Percentiles rank a stretch among this genome's conserved stretches.
Conservation (phyloP, 2,797 vertebrate genomes). For the Micrastur ruficollis region DNA sequence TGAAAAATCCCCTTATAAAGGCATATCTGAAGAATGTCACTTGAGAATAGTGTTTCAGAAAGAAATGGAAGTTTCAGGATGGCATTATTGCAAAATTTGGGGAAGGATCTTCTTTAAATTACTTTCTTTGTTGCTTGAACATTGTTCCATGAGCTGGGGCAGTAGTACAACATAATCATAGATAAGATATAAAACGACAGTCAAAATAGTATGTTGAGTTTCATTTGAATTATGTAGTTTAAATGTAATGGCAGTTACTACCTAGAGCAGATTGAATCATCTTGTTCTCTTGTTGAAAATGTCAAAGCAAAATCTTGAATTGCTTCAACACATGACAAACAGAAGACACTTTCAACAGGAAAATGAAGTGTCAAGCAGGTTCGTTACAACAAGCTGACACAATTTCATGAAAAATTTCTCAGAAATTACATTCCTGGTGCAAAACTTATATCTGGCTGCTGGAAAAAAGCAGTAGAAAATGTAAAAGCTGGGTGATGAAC, state of each 20-base stretch:
- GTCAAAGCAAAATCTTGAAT: constrained; percentile 54
- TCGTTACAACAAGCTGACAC: constrained; percentile 16
- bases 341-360: constrained; percentile 2
- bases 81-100: neutral
- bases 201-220: constrained; percentile 3
- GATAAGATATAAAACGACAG: neutral
- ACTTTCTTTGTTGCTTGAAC: neutral
- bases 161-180: neutral
- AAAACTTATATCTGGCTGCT: neutral
- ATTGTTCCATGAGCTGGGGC: neutral
- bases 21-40: neutral
- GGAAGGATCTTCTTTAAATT: neutral
- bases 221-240: neutral
- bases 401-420: constrained; percentile 15
- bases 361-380: constrained; percentile 4
- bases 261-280: constrained; percentile 29
- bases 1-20: neutral
- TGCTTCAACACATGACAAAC: constrained; percentile 43
- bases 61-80: neutral
- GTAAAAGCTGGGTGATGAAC: neutral
- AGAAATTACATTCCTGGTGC: neutral
- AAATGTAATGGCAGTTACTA: constrained; percentile 33
- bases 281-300: constrained; percentile 39
- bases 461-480: neutral
- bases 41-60: neutral